Evolutionary conservation across 2,113 vertebrate species (phyloP).

Genomic region (Aptenodytes patagonicus): DNA sequence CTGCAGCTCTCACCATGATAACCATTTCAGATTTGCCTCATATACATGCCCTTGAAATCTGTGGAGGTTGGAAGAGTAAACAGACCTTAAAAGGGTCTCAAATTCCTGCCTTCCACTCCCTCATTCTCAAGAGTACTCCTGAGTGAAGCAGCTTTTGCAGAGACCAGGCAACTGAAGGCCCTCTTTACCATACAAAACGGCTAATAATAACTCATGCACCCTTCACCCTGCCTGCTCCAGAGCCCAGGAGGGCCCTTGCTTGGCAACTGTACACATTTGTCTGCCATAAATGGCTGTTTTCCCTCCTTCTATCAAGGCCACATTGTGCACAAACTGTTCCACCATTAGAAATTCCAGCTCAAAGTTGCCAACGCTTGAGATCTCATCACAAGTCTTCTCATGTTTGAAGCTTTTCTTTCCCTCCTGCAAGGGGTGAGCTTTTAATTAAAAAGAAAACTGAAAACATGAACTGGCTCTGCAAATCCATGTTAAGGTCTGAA

Average conservation of each 20-base stretch:
- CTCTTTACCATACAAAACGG: not conserved
- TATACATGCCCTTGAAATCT: not conserved
- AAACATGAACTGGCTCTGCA: not conserved
- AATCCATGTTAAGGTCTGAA: not conserved
- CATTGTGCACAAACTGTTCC: not conserved
- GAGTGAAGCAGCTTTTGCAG: not conserved
- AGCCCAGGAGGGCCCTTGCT: not conserved
- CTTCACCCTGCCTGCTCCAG: not conserved
- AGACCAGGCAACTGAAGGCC: not conserved
- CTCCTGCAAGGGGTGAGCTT: not conserved
- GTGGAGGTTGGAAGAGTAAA: slow-evolving; percentile 2
- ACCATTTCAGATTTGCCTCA: not conserved
- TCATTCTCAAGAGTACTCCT: not conserved
- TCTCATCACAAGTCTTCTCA: not conserved
- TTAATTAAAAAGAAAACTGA: not conserved
- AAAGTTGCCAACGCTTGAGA: not conserved
- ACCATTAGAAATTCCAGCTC: not conserved
- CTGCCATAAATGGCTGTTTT: not conserved
- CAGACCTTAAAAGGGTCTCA: slow-evolving; percentile 25
- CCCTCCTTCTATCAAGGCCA: not conserved
- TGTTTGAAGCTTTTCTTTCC: not conserved
- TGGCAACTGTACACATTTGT: not conserved
- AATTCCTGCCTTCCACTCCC: slow-evolving; percentile 21
- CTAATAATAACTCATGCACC: not conserved
- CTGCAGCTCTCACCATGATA: not conserved